Evolutionary conservation across 2,888 invertebrate species (phyloP).

Genomic region (Eilema caniola): DNA sequence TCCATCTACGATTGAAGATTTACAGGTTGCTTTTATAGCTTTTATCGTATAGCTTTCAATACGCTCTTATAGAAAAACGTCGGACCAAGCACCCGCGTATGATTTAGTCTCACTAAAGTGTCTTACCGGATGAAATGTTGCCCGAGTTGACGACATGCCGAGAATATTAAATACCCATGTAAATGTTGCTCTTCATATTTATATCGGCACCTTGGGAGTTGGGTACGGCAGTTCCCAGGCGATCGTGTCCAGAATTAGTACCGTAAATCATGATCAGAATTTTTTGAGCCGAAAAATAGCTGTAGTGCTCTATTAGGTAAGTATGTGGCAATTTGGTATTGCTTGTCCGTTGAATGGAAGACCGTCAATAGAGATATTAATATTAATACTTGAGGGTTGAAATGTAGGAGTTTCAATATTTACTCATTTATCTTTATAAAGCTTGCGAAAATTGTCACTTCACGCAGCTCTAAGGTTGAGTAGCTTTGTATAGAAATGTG

Average conservation of each 20-base stretch:
- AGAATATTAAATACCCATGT: conserved; percentile 72
- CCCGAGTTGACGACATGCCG: conserved; percentile 64
- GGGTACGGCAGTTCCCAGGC: conserved; percentile 53
- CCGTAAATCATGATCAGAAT: conserved; percentile 60
- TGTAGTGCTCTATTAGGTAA: conserved; percentile 44
- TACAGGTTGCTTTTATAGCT: conserved; percentile 11
- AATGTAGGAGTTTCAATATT: not conserved
- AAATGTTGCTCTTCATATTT: conserved; percentile 76
- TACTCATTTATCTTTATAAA: not conserved
- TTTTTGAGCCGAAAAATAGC: conserved; percentile 47
- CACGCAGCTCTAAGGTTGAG: not conserved
- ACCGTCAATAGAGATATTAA: not conserved
- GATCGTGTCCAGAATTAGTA: conserved; percentile 55
- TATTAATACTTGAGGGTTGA: not conserved
- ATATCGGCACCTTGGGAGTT: conserved; percentile 60
- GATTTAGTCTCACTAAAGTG: conserved; percentile 72
- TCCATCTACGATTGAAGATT: not conserved
- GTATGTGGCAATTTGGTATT: conserved; percentile 31
- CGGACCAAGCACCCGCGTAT: conserved; percentile 56
- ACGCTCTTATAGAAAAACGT: conserved; percentile 17
- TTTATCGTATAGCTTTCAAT: conserved; percentile 33
- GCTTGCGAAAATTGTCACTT: not conserved
- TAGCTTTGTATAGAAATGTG: not conserved
- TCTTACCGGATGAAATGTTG: conserved; percentile 74
- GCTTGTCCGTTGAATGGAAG: not conserved